Evolutionary conservation across 2,888 invertebrate species (phyloP).

Genomic region (Synanthedon vespiformis): DNA sequence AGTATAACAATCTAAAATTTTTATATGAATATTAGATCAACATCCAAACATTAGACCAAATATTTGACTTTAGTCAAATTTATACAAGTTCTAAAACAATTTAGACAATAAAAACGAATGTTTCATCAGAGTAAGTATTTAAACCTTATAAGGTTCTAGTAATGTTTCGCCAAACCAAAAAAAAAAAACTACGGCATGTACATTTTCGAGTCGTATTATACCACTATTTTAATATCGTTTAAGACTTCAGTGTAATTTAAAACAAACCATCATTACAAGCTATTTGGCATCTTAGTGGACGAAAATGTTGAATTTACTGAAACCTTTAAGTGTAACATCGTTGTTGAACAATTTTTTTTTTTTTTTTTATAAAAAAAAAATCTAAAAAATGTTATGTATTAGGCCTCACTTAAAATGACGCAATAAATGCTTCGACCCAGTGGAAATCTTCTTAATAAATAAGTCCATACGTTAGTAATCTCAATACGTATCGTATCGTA

Average conservation of each 20-base stretch:
- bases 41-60: not conserved
- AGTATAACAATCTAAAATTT: too few species aligned
- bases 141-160: too few species aligned
- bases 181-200: too few species aligned
- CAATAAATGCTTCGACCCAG: slow-evolving; percentile 56
- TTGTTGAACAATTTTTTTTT: too few species aligned
- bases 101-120: slow-evolving; percentile 1
- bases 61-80: slow-evolving; percentile 16
- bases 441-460: slow-evolving; percentile 49
- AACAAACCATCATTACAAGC: slow-evolving; percentile 46
- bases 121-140: too few species aligned
- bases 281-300: slow-evolving; percentile 69
- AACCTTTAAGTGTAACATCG: too few species aligned
- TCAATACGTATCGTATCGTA: not conserved
- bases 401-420: slow-evolving; percentile 46
- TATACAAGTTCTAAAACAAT: too few species aligned
- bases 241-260: slow-evolving; percentile 24
- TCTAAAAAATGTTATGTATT: slow-evolving; percentile 19
- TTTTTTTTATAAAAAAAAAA: not conserved
- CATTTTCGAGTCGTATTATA: too few species aligned
- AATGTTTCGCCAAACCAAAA: too few species aligned
- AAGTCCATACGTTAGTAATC: slow-evolving; percentile 39
- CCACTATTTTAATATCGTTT: slow-evolving; percentile 12
- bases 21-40: not conserved
- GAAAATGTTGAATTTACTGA: slow-evolving; percentile 26